Evolutionary conservation across 1,140 invertebrate species (phyloP).

Genomic region (Harlomillsia oculata): DNA sequence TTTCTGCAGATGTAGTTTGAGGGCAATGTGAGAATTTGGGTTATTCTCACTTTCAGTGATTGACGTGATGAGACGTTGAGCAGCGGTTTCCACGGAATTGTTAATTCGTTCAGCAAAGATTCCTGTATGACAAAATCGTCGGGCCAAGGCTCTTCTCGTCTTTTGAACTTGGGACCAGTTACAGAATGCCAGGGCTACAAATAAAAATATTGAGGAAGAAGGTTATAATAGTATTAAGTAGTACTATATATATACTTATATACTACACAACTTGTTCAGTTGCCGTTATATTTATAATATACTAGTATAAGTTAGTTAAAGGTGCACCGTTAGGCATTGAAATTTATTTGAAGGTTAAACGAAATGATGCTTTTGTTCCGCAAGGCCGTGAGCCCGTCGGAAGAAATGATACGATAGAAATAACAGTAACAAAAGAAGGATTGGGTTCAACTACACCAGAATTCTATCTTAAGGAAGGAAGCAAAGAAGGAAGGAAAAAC

Average conservation of each 20-base stretch:
- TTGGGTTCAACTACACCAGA: too few relatives aligned
- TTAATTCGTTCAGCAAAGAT: constrained; percentile 23
- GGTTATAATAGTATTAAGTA: too few relatives aligned
- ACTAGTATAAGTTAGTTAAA: not conserved
- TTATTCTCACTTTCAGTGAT: not conserved
- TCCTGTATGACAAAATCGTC: constrained; percentile 31
- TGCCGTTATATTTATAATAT: not conserved
- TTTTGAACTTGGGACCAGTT: constrained; percentile 79
- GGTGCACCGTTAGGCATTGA: constrained; percentile 7
- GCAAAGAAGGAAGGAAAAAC: constrained; percentile 36
- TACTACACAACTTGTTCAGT: not conserved
- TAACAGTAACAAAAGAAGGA: not conserved
- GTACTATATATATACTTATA: not conserved
- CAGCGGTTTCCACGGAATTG: constrained; percentile 5
- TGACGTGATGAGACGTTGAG: not conserved
- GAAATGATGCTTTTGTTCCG: constrained; percentile 25
- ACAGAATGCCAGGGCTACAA: constrained; percentile 71
- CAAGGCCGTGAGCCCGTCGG: not conserved
- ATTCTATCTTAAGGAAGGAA: not conserved
- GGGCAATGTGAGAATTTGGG: constrained; percentile 29
- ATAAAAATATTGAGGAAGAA: too few relatives aligned
- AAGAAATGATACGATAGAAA: not conserved
- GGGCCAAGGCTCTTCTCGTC: constrained; percentile 42
- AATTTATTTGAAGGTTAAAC: constrained; percentile 25
- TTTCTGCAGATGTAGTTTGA: constrained; percentile 56